Conservation (phyloP, 2,797 vertebrate species). For the Clarias platycephalus region DNA sequence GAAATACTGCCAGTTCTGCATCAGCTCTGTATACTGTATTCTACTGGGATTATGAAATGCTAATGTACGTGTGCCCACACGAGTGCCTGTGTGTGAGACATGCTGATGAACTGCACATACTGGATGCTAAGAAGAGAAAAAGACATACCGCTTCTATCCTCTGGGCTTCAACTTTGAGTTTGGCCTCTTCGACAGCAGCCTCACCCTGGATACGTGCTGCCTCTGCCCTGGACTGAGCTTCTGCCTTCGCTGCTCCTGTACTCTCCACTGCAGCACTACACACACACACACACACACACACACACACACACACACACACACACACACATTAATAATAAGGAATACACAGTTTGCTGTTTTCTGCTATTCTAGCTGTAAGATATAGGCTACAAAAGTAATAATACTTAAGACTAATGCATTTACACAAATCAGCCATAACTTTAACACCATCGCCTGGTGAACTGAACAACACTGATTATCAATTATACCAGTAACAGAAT, state of each 20-base stretch:
- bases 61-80: neutral
- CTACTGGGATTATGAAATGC: neutral
- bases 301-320: slow-evolving; percentile 26
- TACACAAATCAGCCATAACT: too few relatives aligned
- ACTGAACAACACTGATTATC: too few relatives aligned
- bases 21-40: neutral
- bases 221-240: slow-evolving; percentile 84
- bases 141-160: slow-evolving; percentile 82
- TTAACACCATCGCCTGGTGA: too few relatives aligned
- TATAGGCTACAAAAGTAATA: neutral
- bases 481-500: too few relatives aligned
- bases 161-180: slow-evolving; percentile 81
- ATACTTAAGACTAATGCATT: neutral
- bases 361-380: neutral
- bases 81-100: neutral
- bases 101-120: neutral
- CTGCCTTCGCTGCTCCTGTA: slow-evolving; percentile 84
- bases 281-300: slow-evolving; percentile 14
- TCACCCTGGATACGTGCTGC: slow-evolving; percentile 86
- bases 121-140: neutral
- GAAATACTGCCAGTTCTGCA: neutral
- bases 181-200: slow-evolving; percentile 85
- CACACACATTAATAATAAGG: neutral
- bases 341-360: neutral
- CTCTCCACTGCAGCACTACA: slow-evolving; percentile 85